Evolutionary conservation across 1,140 invertebrate species (phyloP).

Genomic region (Drosophila quadrilineata): DNA sequence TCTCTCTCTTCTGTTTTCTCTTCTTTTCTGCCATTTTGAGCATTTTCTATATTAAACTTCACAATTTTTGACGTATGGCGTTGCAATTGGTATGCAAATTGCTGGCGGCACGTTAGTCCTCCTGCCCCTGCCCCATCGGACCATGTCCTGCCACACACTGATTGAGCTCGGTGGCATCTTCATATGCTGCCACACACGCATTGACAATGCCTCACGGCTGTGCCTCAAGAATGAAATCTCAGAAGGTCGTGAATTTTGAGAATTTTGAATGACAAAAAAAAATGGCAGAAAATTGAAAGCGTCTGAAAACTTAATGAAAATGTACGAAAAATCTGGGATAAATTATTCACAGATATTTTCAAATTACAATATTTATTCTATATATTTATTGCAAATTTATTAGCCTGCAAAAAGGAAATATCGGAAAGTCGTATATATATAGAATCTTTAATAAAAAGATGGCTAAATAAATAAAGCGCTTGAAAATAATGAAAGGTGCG

Average conservation of each 20-base stretch:
- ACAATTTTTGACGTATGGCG: slow-evolving; percentile 71
- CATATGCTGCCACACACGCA: slow-evolving; percentile 18
- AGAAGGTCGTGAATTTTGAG: neutral
- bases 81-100: slow-evolving; percentile 76
- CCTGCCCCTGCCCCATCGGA: neutral
- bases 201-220: slow-evolving; percentile 3
- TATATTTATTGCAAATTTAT: too few species aligned
- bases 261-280: slow-evolving; percentile 12
- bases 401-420: too few species aligned
- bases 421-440: too few species aligned
- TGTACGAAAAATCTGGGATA: neutral
- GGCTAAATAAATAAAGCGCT: too few species aligned
- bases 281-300: slow-evolving; percentile 15
- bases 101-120: slow-evolving; percentile 44
- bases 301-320: neutral
- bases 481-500: too few species aligned
- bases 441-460: too few species aligned
- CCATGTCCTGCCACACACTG: neutral
- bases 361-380: too few species aligned
- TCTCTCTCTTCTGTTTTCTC: too few species aligned
- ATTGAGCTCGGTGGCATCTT: slow-evolving; percentile 29
- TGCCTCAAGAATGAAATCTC: too few species aligned
- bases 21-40: too few species aligned
- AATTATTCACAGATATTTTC: neutral
- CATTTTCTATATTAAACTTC: slow-evolving; percentile 79